Conservation (phyloP, 2,113 vertebrate species). For the Excalfactoria chinensis region DNA sequence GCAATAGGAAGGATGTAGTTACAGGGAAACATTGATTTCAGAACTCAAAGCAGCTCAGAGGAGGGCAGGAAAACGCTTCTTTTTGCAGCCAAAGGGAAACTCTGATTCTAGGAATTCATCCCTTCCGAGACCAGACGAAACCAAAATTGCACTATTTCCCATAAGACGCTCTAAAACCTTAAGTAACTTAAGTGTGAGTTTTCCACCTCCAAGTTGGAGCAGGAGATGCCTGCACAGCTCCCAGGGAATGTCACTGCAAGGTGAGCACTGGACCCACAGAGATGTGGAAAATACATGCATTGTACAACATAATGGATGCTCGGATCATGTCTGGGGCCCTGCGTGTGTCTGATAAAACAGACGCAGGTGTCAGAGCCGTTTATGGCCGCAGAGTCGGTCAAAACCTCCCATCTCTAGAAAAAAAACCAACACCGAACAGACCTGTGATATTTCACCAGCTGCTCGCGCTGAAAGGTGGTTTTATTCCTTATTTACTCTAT, state of each 20-base stretch:
- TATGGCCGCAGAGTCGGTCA: slow-evolving; percentile 37
- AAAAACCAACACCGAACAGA: neutral
- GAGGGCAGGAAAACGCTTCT: neutral
- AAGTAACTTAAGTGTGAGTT: neutral
- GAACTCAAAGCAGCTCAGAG: neutral
- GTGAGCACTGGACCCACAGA: neutral
- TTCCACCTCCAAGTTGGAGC: neutral
- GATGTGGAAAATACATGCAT: neutral
- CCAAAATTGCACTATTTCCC: neutral
- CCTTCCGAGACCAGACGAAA: neutral
- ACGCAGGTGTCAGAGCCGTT: slow-evolving; percentile 43
- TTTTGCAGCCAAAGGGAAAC: neutral
- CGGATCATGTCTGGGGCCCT: slow-evolving; percentile 9
- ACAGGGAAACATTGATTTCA: neutral
- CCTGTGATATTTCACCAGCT: slow-evolving; percentile 55
- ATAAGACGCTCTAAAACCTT: neutral
- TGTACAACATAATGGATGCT: neutral
- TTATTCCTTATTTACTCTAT: slow-evolving; percentile 68
- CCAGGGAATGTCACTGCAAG: neutral
- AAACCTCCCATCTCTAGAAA: slow-evolving; percentile 56
- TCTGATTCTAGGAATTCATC: neutral
- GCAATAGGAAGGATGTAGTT: neutral
- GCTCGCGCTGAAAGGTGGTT: slow-evolving; percentile 64
- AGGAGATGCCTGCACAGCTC: neutral
- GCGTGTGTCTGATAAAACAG: slow-evolving; percentile 25